These are phyloP conservation scores for Drosophila multiciliata DNA, from an alignment of 2,888 invertebrate genomes.

Conservation along the genomic window DNA sequence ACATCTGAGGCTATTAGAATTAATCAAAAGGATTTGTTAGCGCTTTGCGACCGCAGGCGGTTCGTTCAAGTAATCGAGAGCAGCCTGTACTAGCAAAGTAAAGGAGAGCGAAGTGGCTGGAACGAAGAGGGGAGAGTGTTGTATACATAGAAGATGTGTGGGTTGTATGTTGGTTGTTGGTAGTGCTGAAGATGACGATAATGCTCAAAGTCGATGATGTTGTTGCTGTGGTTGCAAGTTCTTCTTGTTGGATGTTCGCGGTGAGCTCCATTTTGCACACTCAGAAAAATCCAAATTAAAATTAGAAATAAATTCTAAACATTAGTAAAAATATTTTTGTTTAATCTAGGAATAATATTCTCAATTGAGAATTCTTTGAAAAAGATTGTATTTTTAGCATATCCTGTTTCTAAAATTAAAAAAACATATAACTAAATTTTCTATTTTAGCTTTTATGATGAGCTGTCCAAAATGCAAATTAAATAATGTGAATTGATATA, in stretches of 20 bases:
- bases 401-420: not conserved
- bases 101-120: not conserved
- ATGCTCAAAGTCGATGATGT: constrained; percentile 9
- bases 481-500: too few relatives aligned
- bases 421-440: not conserved
- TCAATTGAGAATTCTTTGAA: too few relatives aligned
- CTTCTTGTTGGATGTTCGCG: constrained; percentile 1
- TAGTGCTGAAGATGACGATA: constrained; percentile 17
- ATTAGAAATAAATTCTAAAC: too few relatives aligned
- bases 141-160: constrained; percentile 9
- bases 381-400: too few relatives aligned
- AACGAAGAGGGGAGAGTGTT: not conserved
- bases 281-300: not conserved
- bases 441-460: not conserved
- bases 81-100: not conserved
- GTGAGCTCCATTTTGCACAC: not conserved
- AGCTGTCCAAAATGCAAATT: too few relatives aligned
- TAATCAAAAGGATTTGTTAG: constrained; percentile 79
- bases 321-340: too few relatives aligned
- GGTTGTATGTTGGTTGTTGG: constrained; percentile 8
- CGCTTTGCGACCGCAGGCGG: constrained; percentile 60
- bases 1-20: constrained; percentile 79
- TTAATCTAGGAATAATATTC: too few relatives aligned
- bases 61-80: constrained; percentile 6
- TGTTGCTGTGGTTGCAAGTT: not conserved